Evolutionary conservation across 2,797 vertebrate species (phyloP), one percentile per base, ranked within the genome.

Genomic region (Scarus forsteni): DNA sequence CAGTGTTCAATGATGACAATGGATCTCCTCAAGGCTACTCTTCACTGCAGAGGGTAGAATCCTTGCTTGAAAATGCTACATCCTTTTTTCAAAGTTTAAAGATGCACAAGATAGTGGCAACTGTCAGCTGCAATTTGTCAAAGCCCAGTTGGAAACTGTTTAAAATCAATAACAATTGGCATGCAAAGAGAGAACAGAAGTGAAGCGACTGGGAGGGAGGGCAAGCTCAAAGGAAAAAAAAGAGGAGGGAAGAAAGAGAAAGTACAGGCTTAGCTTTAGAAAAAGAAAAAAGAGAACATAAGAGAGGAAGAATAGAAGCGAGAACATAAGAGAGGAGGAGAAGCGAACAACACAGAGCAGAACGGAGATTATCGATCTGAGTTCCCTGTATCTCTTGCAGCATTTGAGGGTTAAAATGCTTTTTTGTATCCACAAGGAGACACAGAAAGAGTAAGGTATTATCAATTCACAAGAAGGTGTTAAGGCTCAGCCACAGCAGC

Each of bases 151-250:
- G 56, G 62, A 66, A 60, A 67, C 19, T 14, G 62, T 71, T 75
- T 73, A n/a, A 76, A 81, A 80, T 79, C 55, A 10, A 76, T 79
- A 77, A 59, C 5, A 54, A 76, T 49, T 77, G 54, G 51, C 66
- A 79, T 56, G 45, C 55, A 72, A 43, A 44, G 78, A 64, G 49
- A 53, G 42, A 39, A 64, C 69, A 54, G 48, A 59, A 40, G 27
- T 59, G 43, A 38, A 15, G 42, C 42, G 14, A 54, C n/a, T 57
- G 15, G 13, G 13, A 66, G 36, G 18, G 8, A 50, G 38, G 59
- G 49, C 43, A 44, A 5, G 6, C 36, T 39, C 34, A 10, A 54
- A 16, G 12, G 38, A 14, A n/a, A 53, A 44, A 45, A 64, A 40
- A 42, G 9, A 44, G 18, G 7, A 13, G n/a, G 27, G 27, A 65